Base-by-base conservation (phyloP, 2,113 vertebrate species). In the Heterotilapia buettikoferi region DNA sequence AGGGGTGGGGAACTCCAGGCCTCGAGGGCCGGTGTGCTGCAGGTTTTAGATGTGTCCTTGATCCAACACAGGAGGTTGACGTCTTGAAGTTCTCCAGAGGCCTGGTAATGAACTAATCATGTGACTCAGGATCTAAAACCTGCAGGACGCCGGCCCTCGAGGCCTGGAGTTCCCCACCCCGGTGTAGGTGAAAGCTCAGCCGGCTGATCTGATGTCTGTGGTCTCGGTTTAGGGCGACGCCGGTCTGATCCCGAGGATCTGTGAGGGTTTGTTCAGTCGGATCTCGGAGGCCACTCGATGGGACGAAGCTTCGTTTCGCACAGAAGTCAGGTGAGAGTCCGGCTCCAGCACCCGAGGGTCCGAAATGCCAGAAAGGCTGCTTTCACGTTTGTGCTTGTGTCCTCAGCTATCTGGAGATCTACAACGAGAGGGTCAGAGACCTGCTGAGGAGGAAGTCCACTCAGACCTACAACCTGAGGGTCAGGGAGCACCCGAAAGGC, bases 341-440 rank as follows among this genome's bases (percentile, higher is more conserved):
- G 10, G 6, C 26, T 31, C 10, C 7, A 6, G 14, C 9, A 5
- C 14, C 2, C 1, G 24, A 50, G 24, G 3, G 4, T 33, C 19
- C 63, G 3, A 43, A 21, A 24, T 5, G 8, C 45, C 3, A 10
- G n/a, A 26, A 53, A 38, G 45, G 2, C 31, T 7, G 18, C 0
- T 63, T 12, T 36, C 63, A 76, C 6, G 9, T 26, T 45, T 43
- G 57, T 54, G 10, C 18, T 71, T 33, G 45, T 52, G 45, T 10
- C 52, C 94, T 83, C 94, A 99, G 99, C 94, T 99, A 98, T 85
- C 92, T 99, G 95, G 98, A 99, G 96, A 99, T 99, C 94, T 99
- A 99, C 93, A 99, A 99, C 10, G 99, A 99, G 88, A 94, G 95
- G 3, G 98, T 99, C 36, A 96, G 98, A 92, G 99, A 99, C 93